Evolutionary conservation across 2,797 vertebrate species (phyloP).

Genomic region (Mus minutoides): DNA sequence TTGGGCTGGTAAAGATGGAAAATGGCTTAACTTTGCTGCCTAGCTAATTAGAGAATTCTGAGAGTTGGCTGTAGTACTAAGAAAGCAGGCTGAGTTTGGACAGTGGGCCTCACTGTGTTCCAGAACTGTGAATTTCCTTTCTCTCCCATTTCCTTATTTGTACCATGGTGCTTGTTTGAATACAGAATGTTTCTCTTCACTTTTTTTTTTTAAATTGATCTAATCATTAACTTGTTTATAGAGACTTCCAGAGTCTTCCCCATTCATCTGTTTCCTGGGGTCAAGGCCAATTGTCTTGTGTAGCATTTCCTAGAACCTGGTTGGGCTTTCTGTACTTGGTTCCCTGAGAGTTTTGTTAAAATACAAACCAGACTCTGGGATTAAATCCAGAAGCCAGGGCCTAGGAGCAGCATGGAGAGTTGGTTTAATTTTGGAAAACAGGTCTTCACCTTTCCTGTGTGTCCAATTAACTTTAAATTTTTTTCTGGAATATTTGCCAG

Average conservation of each 20-base stretch:
- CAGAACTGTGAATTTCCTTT: background rate
- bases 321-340: background rate
- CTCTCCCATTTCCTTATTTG: slow-evolving; percentile 41
- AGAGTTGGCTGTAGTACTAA: background rate
- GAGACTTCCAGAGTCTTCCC: slow-evolving; percentile 8
- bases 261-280: slow-evolving; percentile 14
- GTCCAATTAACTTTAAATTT: background rate
- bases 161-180: background rate
- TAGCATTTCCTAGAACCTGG: slow-evolving; percentile 37
- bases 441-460: background rate
- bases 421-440: background rate
- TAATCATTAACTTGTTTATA: slow-evolving; percentile 32
- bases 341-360: background rate
- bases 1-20: slow-evolving; percentile 7
- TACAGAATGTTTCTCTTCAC: slow-evolving; percentile 41
- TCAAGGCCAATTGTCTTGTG: background rate
- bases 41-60: background rate
- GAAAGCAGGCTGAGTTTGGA: background rate
- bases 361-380: background rate
- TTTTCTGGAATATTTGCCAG: background rate
- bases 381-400: background rate
- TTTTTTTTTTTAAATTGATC: slow-evolving; percentile 37
- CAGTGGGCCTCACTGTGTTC: slow-evolving; percentile 17
- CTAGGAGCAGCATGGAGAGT: background rate
- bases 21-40: background rate